These are phyloP conservation scores for Anthrax anthrax DNA, from an alignment of 2,888 invertebrate species.

Conservation along the genomic window DNA sequence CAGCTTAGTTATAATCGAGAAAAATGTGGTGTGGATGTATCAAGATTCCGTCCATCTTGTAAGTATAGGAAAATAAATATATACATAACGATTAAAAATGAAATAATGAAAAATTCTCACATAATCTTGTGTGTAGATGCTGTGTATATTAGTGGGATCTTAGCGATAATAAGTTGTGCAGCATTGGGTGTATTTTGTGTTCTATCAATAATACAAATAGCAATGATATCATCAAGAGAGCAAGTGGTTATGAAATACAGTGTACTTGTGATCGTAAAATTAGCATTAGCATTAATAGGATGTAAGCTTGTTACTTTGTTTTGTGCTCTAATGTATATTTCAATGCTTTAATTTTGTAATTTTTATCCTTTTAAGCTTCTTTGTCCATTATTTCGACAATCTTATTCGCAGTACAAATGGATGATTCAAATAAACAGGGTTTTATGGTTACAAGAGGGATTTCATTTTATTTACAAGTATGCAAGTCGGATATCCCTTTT, in stretches of 20 bases:
- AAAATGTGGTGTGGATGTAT: conserved; percentile 62
- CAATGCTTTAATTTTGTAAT: too few relatives aligned
- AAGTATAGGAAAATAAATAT: conserved; percentile 32
- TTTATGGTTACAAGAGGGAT: conserved; percentile 63
- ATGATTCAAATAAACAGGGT: conserved; percentile 56
- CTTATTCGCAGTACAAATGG: conserved; percentile 72
- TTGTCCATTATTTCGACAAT: conserved; percentile 68
- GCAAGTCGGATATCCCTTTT: not conserved
- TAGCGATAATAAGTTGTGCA: conserved; percentile 59
- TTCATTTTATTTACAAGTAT: conserved; percentile 79
- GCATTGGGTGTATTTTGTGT: conserved; percentile 64
- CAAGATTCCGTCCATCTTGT: conserved; percentile 67
- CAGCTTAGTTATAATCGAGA: conserved; percentile 65
- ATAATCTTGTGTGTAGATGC: conserved; percentile 51
- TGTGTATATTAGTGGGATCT: conserved; percentile 67
- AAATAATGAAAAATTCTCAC: not conserved
- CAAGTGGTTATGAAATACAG: conserved; percentile 65
- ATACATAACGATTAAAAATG: not conserved
- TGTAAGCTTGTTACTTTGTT: too few relatives aligned
- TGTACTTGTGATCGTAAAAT: conserved; percentile 60
- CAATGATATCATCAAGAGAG: conserved; percentile 76
- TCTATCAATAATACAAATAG: conserved; percentile 66
- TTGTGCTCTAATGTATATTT: too few relatives aligned
- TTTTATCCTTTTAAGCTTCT: conserved; percentile 53
- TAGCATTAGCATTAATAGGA: conserved; percentile 60